Conservation (phyloP, 2,113 vertebrate genomes). For the Scophthalmus maximus region DNA sequence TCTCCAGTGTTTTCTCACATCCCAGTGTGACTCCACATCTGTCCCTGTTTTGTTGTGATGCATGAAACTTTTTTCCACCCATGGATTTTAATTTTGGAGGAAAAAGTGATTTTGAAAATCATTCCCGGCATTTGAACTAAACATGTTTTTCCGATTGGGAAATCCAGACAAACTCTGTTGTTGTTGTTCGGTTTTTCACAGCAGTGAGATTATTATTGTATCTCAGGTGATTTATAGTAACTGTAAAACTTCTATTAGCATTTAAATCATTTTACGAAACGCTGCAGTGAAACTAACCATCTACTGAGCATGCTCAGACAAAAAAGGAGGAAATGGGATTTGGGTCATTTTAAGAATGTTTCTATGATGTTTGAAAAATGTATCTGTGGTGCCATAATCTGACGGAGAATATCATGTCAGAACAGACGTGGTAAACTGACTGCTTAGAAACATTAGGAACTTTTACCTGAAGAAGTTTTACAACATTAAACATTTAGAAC, state of each 20-base stretch:
- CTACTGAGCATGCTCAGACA: no score
- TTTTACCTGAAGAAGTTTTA: no score
- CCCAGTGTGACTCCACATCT: conserved; percentile 31
- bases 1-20: conserved; percentile 8
- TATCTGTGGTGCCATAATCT: no score
- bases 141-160: background rate
- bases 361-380: no score
- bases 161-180: background rate
- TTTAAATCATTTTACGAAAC: background rate
- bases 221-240: background rate
- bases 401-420: no score
- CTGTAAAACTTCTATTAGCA: no score
- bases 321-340: background rate
- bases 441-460: no score
- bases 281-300: background rate
- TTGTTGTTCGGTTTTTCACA: no score
- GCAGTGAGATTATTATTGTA: background rate
- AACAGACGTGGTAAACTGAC: no score
- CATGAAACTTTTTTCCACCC: background rate
- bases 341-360: background rate
- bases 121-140: background rate
- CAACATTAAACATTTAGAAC: no score
- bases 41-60: conserved; percentile 26
- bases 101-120: background rate
- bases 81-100: background rate